Conservation (phyloP, 92 coral and sea anemone genomes). For the Scolanthus callimorphus region DNA sequence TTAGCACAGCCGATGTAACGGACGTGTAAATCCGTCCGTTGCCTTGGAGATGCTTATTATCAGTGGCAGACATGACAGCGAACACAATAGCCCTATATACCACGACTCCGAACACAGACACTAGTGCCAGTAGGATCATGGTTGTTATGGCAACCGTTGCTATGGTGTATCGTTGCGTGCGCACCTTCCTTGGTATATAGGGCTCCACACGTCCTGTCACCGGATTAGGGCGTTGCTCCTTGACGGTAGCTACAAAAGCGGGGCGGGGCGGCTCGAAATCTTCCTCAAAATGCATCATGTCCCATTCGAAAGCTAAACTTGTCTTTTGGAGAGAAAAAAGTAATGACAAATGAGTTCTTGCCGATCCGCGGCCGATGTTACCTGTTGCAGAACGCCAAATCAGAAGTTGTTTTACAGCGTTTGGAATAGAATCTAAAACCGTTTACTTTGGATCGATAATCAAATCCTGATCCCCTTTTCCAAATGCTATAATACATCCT, state of each 20-base stretch:
- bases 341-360: too few relatives aligned
- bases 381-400: too few relatives aligned
- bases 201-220: slow-evolving; percentile 48
- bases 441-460: too few relatives aligned
- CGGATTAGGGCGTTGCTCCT: slow-evolving; percentile 31
- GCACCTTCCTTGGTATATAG: slow-evolving; percentile 24
- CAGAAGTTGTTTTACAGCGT: too few relatives aligned
- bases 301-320: slow-evolving; percentile 57
- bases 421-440: too few relatives aligned
- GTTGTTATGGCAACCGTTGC: slow-evolving; percentile 20
- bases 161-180: slow-evolving; percentile 24
- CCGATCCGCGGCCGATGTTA: too few relatives aligned
- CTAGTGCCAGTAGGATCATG: slow-evolving; percentile 37
- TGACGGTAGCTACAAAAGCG: slow-evolving; percentile 31
- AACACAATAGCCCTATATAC: slow-evolving; percentile 13
- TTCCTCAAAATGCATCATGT: slow-evolving; percentile 35
- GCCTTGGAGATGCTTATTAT: slow-evolving; percentile 2
- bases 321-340: neutral
- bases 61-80: slow-evolving; percentile 4
- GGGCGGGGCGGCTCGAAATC: slow-evolving; percentile 59
- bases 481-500: too few relatives aligned
- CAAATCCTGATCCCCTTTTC: too few relatives aligned
- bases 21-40: slow-evolving; percentile 18
- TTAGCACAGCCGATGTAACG: slow-evolving; percentile 14
- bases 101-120: slow-evolving; percentile 26